Base-by-base conservation (phyloP, 2,113 vertebrate genomes). In the Oplegnathus fasciatus region DNA sequence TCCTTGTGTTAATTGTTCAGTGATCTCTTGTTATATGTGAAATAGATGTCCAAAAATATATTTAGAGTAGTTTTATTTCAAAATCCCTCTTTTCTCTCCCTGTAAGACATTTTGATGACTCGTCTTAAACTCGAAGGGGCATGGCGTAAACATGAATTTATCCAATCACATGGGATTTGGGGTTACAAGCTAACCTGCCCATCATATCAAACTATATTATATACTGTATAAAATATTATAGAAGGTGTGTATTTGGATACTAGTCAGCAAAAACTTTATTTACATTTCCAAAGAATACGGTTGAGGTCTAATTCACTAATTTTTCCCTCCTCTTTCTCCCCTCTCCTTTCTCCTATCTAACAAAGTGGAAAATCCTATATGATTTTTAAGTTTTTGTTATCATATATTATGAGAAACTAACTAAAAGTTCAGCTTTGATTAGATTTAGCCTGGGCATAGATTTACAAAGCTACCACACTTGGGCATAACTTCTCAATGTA, bases 21-120 rank as follows among this genome's bases (percentile, higher is more conserved):
- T 60, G 40, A 18, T 62, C 17, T 69, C 17, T 46, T 50, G 4
- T 52, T 68, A 1, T 11, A 15, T 30, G 9, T 4, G 20, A 37
- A 46, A 60, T 61, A 42, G 15, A 1, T 42, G 24, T 42, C 10
- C 3, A 26, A 17, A 26, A 17, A 17, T 28, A 22, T 18, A 37
- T 22, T 30, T 18, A 22, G 57, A 60, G 28, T 18, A 32, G 30
- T 17, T 32, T 32, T 13, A 34, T 54, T 9, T 67, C n/a, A 37
- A 61, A 9, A 37, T 40, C 46, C 18, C 20, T 62, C 3, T 72
- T 15, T 37, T 37, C 34, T 44, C 18, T 60, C n/a, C n/a, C n/a
- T n/a, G n/a, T n/a, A n/a, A n/a, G n/a, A n/a, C n/a, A n/a, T 26
- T 75, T 67, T 60, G 18, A 46, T 24, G 42, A 60, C 64, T 37